Percentiles rank a stretch among this genome's conserved stretches.
These are phyloP conservation scores for Lacerta bilineata DNA, from an alignment of 2,797 vertebrate species.

Conservation along the genomic window DNA sequence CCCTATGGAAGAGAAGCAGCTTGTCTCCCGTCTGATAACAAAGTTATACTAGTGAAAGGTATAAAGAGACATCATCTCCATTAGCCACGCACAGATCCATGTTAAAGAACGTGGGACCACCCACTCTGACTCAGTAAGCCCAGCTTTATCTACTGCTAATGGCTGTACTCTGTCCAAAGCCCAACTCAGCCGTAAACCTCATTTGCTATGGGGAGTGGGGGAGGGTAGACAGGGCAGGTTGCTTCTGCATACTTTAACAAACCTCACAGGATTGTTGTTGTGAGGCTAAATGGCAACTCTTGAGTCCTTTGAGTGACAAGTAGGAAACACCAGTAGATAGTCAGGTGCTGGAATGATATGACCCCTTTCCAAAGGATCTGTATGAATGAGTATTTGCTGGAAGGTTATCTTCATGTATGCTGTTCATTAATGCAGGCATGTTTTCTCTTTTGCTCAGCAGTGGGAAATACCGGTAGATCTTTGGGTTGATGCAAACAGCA, in stretches of 20 bases:
- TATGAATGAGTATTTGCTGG: not conserved
- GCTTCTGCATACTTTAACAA: not conserved
- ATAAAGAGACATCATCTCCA: not conserved
- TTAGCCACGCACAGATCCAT: not conserved
- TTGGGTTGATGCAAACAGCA: slow-evolving; percentile 29
- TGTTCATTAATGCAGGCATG: slow-evolving; percentile 37
- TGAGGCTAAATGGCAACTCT: not conserved
- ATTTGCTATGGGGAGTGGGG: no score
- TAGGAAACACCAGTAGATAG: no score
- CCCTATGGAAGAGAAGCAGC: slow-evolving; percentile 32
- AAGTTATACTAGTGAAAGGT: not conserved
- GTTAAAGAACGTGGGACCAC: no score
- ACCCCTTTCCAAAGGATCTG: not conserved
- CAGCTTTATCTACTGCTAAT: not conserved
- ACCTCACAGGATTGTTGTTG: not conserved
- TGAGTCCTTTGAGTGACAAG: no score
- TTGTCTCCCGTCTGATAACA: not conserved
- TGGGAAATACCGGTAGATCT: slow-evolving; percentile 21
- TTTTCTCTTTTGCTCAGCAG: slow-evolving; percentile 52
- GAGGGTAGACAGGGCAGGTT: no score
- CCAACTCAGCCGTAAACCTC: not conserved
- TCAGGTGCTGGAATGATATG: not conserved
- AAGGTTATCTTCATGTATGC: not conserved
- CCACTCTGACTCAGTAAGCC: not conserved
- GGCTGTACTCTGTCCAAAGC: no score